Evolutionary conservation across 1,140 invertebrate genomes (phyloP), one percentile per base, ranked within the genome.

Genomic region (Pseudomyrmex pallidus): DNA sequence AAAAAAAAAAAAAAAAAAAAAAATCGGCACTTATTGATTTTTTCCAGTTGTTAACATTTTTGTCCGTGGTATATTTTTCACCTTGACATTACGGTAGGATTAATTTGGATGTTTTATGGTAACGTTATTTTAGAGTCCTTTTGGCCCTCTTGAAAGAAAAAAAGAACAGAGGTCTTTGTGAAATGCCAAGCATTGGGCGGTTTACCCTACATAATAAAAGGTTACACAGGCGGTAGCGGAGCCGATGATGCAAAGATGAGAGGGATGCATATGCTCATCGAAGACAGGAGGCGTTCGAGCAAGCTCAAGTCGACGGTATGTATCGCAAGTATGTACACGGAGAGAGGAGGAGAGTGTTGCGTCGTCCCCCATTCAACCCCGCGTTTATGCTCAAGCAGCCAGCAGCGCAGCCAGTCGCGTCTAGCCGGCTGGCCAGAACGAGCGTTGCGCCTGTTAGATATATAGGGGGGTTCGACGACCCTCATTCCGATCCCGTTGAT

Each of bases 281-380:
- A 8, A n/a, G n/a, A 17, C 25, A 17, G 17, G 17, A 54, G 2
- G 13, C 13, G 35, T 25, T 3, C 50, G 13, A 13, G 50, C 59
- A 35, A 44, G 17, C 35, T 54, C 54, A 10, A 20, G 61, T 35
- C 35, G 20, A 44, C 17, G 10, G 17, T 46, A 44, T n/a, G n/a
- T 80, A 35, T 35, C 35, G 35, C 54, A 78, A 66, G 70, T 83
- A 67, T 72, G 56, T 72, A 46, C 35, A 77, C 77, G 20, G 70
- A 10, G 52, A 57, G 70, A 56, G n/a, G 63, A 63, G 72, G 8
- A 35, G 62, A 63, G 25, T 59, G 74, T 22, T 59, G 82, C 82
- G 64, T 74, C 66, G 50, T 63, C 61, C 67, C 77, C 56, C 76
- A 89, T 89, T 87, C 87, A 89, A 89, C 70, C 73, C 68, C n/a